phyloP scores from a whole-genome alignment of 2,797 vertebrate species.

The Xiphophorus birchmanni region DNA sequence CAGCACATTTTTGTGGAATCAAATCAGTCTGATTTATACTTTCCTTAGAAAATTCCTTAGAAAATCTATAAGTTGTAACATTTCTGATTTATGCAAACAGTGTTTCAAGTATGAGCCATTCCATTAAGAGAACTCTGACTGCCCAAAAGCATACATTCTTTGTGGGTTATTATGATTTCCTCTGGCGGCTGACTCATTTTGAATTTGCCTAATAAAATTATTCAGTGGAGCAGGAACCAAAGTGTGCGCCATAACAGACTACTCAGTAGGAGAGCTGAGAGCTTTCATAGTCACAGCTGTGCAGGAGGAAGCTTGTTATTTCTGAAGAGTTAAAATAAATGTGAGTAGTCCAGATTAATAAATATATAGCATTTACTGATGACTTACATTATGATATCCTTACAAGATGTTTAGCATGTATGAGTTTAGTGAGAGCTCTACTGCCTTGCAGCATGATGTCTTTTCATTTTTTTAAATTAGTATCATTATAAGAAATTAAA shows the following conservation, averaged over 20 bases:
- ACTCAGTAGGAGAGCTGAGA: constrained; percentile 1
- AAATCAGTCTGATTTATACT: neutral
- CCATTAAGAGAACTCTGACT: neutral
- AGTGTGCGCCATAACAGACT: neutral
- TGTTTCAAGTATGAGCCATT: neutral
- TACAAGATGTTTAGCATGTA: too few relatives aligned
- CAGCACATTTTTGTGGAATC: too few relatives aligned
- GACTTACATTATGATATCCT: neutral
- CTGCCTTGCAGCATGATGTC: too few relatives aligned
- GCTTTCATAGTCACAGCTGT: neutral
- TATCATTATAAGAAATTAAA: too few relatives aligned
- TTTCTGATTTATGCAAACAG: neutral
- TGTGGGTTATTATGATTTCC: neutral
- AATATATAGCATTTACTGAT: neutral
- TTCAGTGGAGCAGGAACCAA: constrained; percentile 6
- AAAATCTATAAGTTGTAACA: neutral
- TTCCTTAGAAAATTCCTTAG: neutral
- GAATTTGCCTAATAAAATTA: constrained; percentile 3
- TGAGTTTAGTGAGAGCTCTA: too few relatives aligned
- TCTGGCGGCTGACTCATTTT: neutral
- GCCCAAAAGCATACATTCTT: neutral
- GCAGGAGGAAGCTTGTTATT: neutral
- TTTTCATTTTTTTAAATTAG: too few relatives aligned
- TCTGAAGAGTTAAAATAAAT: neutral
- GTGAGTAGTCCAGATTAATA: neutral